These are phyloP conservation scores for Sinella curviseta DNA, from an alignment of 1,140 invertebrate genomes.

Conservation along the genomic window DNA sequence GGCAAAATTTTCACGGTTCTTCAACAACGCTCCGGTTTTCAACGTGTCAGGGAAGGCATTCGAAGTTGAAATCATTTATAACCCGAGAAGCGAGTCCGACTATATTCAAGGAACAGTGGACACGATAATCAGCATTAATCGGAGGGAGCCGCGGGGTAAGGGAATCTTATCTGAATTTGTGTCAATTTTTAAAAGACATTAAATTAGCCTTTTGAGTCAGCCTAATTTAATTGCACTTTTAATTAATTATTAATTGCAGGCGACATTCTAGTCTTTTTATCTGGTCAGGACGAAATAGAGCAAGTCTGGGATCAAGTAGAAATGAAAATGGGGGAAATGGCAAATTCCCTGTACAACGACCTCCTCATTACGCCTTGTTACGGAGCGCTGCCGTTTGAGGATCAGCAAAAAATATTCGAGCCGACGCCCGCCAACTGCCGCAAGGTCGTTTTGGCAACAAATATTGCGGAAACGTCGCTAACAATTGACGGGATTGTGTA, in stretches of 20 bases:
- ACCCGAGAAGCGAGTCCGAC: slow-evolving; percentile 58
- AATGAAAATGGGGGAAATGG: neutral
- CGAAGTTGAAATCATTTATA: slow-evolving; percentile 60
- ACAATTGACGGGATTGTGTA: slow-evolving; percentile 95
- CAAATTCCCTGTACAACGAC: neutral
- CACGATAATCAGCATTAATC: neutral
- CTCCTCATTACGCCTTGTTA: neutral
- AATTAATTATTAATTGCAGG: too few relatives aligned
- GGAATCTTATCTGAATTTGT: too few relatives aligned
- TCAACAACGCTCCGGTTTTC: slow-evolving; percentile 58
- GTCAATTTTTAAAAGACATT: too few relatives aligned
- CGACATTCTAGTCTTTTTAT: slow-evolving; percentile 67
- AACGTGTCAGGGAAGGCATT: slow-evolving; percentile 60
- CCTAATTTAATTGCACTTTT: too few relatives aligned
- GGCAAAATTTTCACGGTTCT: slow-evolving; percentile 72
- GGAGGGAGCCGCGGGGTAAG: slow-evolving; percentile 10
- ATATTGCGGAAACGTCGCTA: slow-evolving; percentile 75
- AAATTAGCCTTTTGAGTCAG: too few relatives aligned
- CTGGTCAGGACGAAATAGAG: slow-evolving; percentile 64
- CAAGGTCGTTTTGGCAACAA: slow-evolving; percentile 22
- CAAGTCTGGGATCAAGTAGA: slow-evolving; percentile 2
- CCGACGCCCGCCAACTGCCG: neutral
- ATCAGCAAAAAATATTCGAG: slow-evolving; percentile 11
- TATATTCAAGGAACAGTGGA: slow-evolving; percentile 22
- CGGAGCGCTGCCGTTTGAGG: slow-evolving; percentile 4